Base-by-base conservation (phyloP, 2,113 vertebrate genomes). In the Mastomys coucha region DNA sequence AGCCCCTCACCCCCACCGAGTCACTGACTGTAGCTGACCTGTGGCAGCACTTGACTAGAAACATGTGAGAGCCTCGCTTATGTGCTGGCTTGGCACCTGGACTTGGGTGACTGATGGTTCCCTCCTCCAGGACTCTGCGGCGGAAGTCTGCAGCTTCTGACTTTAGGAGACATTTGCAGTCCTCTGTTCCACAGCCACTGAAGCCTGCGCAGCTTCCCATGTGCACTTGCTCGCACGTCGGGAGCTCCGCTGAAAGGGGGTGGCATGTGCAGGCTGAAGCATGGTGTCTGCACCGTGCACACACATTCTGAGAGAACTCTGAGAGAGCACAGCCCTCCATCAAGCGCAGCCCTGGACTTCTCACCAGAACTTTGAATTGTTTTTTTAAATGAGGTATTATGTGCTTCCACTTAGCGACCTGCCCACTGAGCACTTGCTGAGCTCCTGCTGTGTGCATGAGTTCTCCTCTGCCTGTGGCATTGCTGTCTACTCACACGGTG, bases 261-360 rank as follows among this genome's bases (percentile, higher is more conserved):
- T 4, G 1, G 1, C 2, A 5, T 9, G 36, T 1, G 8, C 2
- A 0, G 16, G 51, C 82, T 6, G 24, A 12, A 42, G 11, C 8
- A 49, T 53, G 0, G 17, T 0, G 36, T 22, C 0, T 65, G 91
- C 0, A 3, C 22, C 3, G 0, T 7, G 42, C 76, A 0, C 7
- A 42, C 70, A 19, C 11, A 2, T 10, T 75, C 81, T 13, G 93
- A 65, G 86, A 67, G 86, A 39, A 26, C 6, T 22, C 42, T 36
- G 17, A 31, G 2, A 19, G 0, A 1, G 67, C n/a, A 28, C 24
- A 10, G 4, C 7, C 14, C 49, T 26, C 85, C 33, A 8, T 10
- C 33, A 16, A 13, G 85, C 33, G 36, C 17, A 51, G 45, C 58
- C 81, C 95, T 88, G 42, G 0, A 33, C 36, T 91, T 88, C 93